These are phyloP conservation scores for Empidonax alnorum DNA, from an alignment of 2,113 vertebrate genomes.

Conservation along the genomic window DNA sequence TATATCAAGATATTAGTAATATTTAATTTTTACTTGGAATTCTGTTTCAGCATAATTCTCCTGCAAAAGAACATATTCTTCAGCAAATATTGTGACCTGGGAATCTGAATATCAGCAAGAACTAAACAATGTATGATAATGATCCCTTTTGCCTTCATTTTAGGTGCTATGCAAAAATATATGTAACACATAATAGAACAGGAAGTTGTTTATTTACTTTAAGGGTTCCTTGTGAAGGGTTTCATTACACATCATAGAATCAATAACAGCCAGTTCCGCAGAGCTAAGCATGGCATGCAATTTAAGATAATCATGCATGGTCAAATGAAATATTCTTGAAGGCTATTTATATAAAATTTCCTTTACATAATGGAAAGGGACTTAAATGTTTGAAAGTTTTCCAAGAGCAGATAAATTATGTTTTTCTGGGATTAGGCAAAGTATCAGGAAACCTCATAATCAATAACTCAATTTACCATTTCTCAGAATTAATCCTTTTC, in stretches of 20 bases:
- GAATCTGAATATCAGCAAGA: not conserved
- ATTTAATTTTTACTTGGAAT: not conserved
- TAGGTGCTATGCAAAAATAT: not conserved
- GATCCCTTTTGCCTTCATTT: not conserved
- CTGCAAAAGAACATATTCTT: not conserved
- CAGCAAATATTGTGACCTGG: not conserved
- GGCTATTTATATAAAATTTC: not conserved
- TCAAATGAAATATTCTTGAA: not conserved
- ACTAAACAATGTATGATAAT: not conserved
- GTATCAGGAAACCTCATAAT: not conserved
- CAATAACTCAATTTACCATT: not conserved
- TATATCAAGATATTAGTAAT: not conserved
- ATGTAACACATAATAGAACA: not conserved
- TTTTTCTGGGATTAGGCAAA: not conserved
- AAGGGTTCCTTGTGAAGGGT: not conserved
- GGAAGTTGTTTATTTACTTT: not conserved
- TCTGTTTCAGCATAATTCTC: not conserved
- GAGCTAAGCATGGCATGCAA: not conserved
- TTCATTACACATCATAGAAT: not conserved
- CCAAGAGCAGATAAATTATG: not conserved
- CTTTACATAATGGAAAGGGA: not conserved
- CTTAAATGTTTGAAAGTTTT: not conserved
- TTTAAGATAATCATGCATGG: not conserved
- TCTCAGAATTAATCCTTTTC: conserved; percentile 9
- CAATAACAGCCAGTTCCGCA: not conserved